These are phyloP conservation scores for Lasioglossum albipes DNA, from an alignment of 1,140 invertebrate species.

Conservation along the genomic window DNA sequence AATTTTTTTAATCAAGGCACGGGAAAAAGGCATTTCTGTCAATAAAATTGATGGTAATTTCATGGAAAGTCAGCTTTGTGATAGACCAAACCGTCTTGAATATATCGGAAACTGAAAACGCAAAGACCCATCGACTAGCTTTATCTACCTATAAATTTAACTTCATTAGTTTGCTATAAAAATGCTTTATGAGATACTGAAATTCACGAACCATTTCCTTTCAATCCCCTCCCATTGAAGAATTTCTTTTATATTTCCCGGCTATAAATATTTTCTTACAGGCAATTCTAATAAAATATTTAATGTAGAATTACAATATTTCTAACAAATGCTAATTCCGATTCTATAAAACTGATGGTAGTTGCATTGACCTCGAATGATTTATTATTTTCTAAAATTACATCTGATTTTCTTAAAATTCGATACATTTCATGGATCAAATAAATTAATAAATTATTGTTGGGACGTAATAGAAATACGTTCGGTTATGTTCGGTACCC, in stretches of 20 bases:
- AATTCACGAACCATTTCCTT: constrained; percentile 1
- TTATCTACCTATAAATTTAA: constrained; percentile 57
- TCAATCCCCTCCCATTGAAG: neutral
- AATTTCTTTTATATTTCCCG: neutral
- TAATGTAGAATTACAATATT: too few species aligned
- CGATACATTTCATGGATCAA: too few species aligned
- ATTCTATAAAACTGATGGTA: too few species aligned
- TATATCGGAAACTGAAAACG: constrained; percentile 8
- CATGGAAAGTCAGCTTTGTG: constrained; percentile 26
- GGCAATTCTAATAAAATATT: too few species aligned
- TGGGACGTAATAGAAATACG: too few species aligned
- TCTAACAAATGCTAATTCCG: too few species aligned
- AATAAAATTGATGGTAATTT: neutral
- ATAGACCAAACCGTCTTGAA: constrained; percentile 19
- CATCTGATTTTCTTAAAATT: too few species aligned
- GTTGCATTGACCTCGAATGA: too few species aligned
- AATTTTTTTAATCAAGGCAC: neutral
- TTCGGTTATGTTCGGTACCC: too few species aligned
- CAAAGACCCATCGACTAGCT: constrained; percentile 39
- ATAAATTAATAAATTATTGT: too few species aligned
- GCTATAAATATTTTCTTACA: too few species aligned
- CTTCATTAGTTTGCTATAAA: constrained; percentile 41
- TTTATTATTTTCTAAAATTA: too few species aligned
- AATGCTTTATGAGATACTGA: constrained; percentile 37
- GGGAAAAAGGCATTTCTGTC: neutral